Conservation (phyloP, 2,888 invertebrate genomes). For the Idaea dimidiata region DNA sequence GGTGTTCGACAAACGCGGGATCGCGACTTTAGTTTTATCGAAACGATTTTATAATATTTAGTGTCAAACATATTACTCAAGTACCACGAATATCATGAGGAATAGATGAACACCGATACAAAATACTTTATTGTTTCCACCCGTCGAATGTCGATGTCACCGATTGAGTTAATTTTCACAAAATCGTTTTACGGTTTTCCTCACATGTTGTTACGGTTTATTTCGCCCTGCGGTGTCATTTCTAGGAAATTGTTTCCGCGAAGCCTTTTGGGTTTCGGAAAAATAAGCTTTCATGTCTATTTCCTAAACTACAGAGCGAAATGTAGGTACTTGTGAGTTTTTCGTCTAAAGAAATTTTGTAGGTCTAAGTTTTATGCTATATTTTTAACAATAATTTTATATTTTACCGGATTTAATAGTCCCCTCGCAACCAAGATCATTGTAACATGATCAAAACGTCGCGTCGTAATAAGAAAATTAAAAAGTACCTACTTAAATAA, state of each 20-base stretch:
- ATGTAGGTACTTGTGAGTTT: conserved; percentile 28
- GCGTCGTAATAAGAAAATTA: too few species aligned
- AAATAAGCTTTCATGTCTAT: conserved; percentile 43
- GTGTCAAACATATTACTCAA: background rate
- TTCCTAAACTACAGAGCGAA: conserved; percentile 7
- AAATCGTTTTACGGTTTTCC: conserved; percentile 71
- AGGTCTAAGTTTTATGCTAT: background rate
- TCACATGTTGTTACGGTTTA: conserved; percentile 72
- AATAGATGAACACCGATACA: background rate
- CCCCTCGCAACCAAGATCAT: too few species aligned
- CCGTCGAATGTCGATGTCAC: conserved; percentile 32
- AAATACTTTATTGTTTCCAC: conserved; percentile 21
- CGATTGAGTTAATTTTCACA: conserved; percentile 72
- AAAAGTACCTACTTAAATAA: too few species aligned
- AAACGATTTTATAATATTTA: too few species aligned
- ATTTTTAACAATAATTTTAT: too few species aligned
- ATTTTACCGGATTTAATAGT: too few species aligned
- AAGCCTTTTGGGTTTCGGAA: conserved; percentile 55
- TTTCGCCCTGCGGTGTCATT: conserved; percentile 73
- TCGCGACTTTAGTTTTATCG: too few species aligned
- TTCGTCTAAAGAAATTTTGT: conserved; percentile 18
- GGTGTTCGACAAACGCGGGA: too few species aligned
- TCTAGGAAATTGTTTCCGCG: conserved; percentile 71
- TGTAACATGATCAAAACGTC: too few species aligned
- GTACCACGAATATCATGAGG: background rate